These are phyloP conservation scores for Ophraella communa DNA, from an alignment of 2,888 invertebrate species.

Conservation along the genomic window DNA sequence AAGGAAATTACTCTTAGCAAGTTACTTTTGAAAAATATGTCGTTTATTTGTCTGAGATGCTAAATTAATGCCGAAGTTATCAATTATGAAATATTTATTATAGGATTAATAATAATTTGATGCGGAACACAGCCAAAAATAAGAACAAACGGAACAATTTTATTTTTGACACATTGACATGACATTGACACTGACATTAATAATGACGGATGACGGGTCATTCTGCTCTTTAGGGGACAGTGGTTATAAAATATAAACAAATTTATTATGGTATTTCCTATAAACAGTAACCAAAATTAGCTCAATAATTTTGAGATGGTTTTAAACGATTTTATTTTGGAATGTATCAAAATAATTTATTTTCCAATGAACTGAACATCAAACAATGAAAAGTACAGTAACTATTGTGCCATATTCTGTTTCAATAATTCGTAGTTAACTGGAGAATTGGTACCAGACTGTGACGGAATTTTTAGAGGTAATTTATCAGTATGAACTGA, in stretches of 20 bases:
- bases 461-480: constrained; percentile 16
- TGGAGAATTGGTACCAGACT: constrained; percentile 22
- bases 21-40: no score
- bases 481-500: neutral
- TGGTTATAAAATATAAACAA: constrained; percentile 22
- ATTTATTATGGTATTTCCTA: constrained; percentile 7
- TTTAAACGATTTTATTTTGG: neutral
- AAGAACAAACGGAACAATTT: no score
- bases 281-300: neutral
- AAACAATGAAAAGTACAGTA: constrained; percentile 17
- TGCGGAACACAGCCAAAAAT: no score
- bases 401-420: neutral
- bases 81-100: no score
- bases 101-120: no score
- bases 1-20: no score
- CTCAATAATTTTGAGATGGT: neutral
- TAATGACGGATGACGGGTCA: constrained; percentile 1
- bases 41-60: no score
- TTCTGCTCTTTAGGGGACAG: constrained; percentile 1
- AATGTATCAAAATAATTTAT: constrained; percentile 2
- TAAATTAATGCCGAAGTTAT: no score
- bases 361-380: neutral
- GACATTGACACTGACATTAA: neutral
- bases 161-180: no score
- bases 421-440: constrained; percentile 22